Evolutionary conservation across 2,113 vertebrate genomes (phyloP).

Genomic region (Gorsachius goisagi): DNA sequence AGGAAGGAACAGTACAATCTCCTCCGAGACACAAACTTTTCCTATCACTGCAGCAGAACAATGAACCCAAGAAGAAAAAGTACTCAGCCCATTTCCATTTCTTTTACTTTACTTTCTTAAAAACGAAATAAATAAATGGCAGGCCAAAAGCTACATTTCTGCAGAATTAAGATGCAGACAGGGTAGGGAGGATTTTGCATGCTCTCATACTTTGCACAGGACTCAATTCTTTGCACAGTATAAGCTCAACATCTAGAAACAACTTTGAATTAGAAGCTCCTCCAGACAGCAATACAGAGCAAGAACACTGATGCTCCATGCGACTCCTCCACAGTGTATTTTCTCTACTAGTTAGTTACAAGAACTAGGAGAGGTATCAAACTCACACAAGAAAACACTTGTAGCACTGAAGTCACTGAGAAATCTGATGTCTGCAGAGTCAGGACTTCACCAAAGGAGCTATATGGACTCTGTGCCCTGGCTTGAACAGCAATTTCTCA

Average conservation of each 20-base stretch:
- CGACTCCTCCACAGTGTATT: not conserved
- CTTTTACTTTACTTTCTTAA: not conserved
- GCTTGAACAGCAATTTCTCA: not conserved
- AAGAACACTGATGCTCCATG: not conserved
- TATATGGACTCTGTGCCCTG: not conserved
- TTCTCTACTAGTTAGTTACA: not conserved
- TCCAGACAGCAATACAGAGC: not conserved
- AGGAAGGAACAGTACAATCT: not conserved
- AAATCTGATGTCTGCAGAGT: not conserved
- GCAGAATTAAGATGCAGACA: not conserved
- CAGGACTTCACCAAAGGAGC: not conserved
- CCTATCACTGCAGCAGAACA: not conserved
- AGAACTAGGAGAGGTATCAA: not conserved
- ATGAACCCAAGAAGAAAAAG: not conserved
- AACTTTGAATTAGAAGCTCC: not conserved
- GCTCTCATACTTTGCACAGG: not conserved
- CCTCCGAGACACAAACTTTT: not conserved
- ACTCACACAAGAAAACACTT: not conserved
- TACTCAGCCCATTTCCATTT: not conserved
- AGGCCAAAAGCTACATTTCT: not conserved
- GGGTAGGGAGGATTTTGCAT: not conserved
- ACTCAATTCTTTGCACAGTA: not conserved
- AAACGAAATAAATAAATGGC: not conserved
- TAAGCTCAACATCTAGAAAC: not conserved
- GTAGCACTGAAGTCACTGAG: not conserved